Conservation (phyloP, 2,113 vertebrate genomes). For the Genyomyrus donnyi region DNA sequence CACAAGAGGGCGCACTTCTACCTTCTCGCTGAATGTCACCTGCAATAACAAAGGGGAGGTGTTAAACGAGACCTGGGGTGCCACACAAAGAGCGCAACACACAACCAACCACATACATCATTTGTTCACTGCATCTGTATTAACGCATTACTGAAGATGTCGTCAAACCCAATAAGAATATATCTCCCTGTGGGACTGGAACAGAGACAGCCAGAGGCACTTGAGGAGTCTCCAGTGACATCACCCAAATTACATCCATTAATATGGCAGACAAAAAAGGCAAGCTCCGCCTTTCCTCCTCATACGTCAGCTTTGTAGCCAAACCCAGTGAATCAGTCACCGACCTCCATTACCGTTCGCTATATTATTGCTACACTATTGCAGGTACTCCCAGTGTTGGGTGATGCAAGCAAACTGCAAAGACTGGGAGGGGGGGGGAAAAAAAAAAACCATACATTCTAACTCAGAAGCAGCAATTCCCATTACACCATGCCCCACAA, state of each 20-base stretch:
- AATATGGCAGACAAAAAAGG: neutral
- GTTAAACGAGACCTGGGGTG: neutral
- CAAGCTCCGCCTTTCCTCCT: neutral
- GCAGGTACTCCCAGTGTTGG: neutral
- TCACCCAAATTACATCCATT: neutral
- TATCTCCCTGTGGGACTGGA: neutral
- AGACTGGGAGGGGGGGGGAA: neutral
- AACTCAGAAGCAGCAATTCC: neutral
- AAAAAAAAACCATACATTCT: neutral
- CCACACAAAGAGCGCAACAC: neutral
- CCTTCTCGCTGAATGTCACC: conserved; percentile 34
- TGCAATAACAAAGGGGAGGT: neutral
- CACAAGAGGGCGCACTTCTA: conserved; percentile 29
- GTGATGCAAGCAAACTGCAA: conserved; percentile 8
- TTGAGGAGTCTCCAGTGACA: neutral
- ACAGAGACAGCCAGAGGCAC: neutral
- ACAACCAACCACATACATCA: neutral
- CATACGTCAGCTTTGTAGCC: conserved; percentile 12
- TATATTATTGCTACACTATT: neutral
- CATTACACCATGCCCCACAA: neutral
- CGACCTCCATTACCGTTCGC: neutral
- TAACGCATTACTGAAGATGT: neutral
- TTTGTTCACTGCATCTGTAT: neutral
- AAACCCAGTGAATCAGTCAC: neutral
- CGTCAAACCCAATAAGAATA: neutral